Conservation (phyloP, 2,888 invertebrate species). For the Suillia variegata region DNA sequence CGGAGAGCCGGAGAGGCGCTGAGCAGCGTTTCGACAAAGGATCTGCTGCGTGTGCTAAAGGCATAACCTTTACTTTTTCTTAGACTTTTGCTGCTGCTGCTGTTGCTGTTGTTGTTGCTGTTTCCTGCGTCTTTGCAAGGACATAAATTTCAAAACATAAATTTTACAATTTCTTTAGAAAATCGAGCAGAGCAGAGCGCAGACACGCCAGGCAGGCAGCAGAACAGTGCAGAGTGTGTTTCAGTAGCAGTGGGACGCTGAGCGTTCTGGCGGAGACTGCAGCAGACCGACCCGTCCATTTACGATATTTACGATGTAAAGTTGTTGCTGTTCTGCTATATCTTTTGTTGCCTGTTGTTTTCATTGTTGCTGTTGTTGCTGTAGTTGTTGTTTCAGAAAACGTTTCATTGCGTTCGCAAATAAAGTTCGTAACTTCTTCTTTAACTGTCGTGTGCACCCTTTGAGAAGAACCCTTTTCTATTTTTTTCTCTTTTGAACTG, state of each 20-base stretch:
- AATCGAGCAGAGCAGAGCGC: too few species aligned
- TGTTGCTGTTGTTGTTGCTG: neutral
- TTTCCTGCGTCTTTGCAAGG: neutral
- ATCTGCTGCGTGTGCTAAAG: neutral
- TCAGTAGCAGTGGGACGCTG: neutral
- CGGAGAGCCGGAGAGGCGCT: neutral
- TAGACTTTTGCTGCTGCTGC: neutral
- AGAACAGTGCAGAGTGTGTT: neutral
- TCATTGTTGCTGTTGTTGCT: neutral
- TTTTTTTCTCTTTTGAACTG: neutral
- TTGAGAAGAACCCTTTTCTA: neutral
- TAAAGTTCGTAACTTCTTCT: constrained; percentile 1
- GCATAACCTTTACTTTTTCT: neutral
- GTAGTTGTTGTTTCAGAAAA: neutral
- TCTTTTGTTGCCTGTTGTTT: constrained; percentile 1
- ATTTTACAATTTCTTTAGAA: constrained; percentile 2
- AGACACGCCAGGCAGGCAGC: neutral
- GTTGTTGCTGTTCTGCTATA: neutral
- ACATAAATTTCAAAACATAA: constrained; percentile 4
- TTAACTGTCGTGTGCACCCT: constrained; percentile 3
- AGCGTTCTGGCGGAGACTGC: neutral
- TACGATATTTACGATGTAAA: neutral
- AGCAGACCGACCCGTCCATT: neutral
- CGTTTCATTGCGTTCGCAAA: neutral
- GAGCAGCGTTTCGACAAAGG: neutral